Percentiles rank a stretch among this genome's conserved stretches.
Evolutionary conservation across 2,797 vertebrate species (phyloP).

Genomic region (Typhlichthys eigenmanni): DNA sequence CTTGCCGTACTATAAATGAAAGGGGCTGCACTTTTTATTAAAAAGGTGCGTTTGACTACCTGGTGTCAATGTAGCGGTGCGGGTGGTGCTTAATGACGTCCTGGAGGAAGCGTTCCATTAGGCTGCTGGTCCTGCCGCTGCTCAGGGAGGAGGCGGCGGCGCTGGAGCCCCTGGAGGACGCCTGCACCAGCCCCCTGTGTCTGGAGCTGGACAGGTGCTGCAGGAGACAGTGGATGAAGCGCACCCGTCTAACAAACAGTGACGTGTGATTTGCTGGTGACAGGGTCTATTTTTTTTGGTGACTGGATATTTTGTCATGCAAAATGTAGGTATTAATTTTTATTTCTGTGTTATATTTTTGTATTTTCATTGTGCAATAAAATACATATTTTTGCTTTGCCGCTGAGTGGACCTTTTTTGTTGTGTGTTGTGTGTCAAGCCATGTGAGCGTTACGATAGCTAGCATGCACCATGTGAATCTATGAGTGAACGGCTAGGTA

Average conservation of each 20-base stretch:
- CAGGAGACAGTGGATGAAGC: neutral
- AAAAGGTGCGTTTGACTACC: constrained; percentile 66
- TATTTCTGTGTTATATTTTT: no score
- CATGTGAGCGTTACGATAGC: no score
- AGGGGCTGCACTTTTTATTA: neutral
- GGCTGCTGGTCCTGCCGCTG: constrained; percentile 43
- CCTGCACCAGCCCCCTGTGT: constrained; percentile 82
- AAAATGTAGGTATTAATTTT: no score
- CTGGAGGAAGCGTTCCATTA: constrained; percentile 92
- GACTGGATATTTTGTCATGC: no score
- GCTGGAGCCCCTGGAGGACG: constrained; percentile 48
- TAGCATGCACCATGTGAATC: no score
- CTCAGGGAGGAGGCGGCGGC: constrained; percentile 43
- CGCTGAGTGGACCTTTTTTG: no score
- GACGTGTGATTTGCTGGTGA: neutral
- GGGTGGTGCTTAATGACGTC: constrained; percentile 91
- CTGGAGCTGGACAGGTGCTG: constrained; percentile 88
- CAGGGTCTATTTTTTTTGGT: no score
- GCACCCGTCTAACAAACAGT: constrained; percentile 8
- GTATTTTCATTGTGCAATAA: no score
- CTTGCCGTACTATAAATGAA: neutral
- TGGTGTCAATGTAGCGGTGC: constrained; percentile 79
- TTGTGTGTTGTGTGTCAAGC: no score
- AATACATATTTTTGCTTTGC: no score
- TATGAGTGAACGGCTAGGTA: no score